A percentile compares a stretch with the other conserved stretches of the same genome.
Evolutionary conservation across 2,888 invertebrate genomes (phyloP).

Genomic region (Actias luna): DNA sequence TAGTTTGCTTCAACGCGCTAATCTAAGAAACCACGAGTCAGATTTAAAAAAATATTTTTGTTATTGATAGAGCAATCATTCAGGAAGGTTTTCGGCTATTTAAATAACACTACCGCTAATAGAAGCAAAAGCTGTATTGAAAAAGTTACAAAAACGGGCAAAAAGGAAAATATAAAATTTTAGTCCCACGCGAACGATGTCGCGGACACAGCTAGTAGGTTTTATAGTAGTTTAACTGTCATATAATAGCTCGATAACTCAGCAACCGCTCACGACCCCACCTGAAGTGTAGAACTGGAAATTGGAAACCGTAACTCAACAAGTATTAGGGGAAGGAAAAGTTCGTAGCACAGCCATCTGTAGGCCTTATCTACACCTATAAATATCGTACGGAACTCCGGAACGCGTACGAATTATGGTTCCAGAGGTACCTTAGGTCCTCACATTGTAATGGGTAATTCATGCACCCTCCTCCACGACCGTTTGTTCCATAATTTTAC

Average conservation of each 20-base stretch:
- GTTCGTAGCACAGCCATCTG: conserved; percentile 73
- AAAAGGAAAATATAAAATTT: not conserved
- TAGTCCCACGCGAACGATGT: no score
- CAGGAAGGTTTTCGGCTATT: no score
- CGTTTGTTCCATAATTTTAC: conserved; percentile 67
- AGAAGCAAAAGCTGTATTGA: no score
- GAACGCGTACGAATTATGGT: conserved; percentile 73
- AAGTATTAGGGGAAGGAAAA: conserved; percentile 80
- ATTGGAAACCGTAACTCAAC: conserved; percentile 80
- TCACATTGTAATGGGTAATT: conserved; percentile 73
- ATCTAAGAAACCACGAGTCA: no score
- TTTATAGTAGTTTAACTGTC: conserved; percentile 6
- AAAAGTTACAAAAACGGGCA: no score
- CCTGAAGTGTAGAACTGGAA: conserved; percentile 75
- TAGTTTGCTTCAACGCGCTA: no score
- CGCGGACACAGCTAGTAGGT: no score
- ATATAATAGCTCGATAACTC: conserved; percentile 26
- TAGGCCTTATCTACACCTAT: conserved; percentile 77
- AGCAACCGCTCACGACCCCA: conserved; percentile 45
- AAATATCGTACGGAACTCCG: conserved; percentile 71
- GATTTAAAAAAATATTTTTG: no score
- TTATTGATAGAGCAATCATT: no score
- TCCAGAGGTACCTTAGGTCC: conserved; percentile 65
- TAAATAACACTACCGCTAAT: no score
- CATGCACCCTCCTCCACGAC: conserved; percentile 72